Evolutionary conservation across 2,888 invertebrate genomes (phyloP), one percentile per base, ranked within the genome.

Genomic region (Cantharis rustica): DNA sequence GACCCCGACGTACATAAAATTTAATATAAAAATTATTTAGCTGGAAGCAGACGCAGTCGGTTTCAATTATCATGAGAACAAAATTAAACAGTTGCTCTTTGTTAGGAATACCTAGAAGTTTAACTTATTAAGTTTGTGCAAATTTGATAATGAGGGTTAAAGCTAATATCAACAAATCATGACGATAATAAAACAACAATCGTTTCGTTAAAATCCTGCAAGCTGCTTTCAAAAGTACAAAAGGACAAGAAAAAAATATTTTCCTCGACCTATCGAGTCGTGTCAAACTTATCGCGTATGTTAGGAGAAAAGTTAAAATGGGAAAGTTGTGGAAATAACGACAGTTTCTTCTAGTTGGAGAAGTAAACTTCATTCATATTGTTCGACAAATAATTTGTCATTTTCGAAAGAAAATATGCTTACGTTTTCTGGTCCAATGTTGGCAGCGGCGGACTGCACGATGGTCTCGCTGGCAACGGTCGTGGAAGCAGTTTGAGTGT

Each of bases 401-500:
- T 47, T 47, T 47, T 47, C n/a, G 47, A 47, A n/a, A 3, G 13
- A 17, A 61, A 61, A 20, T n/a, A 27, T 16, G 27, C 88, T 88
- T 84, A 88, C 88, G 82, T 87, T 88, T 73, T 88, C 88, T 63
- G 85, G 84, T 20, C 84, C 84, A 77, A 83, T 86, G 71, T 84
- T 84, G 2, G 47, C 47, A 10, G 86, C 84, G 27, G 86, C 82
- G 23, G 86, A 84, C 80, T 88, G 89, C 80, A 89, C 81, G 61
- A 87, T 82, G 16, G 89, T 90, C 87, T 92, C 92, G 79, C 93
- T 93, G 86, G 93, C 91, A 80, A 95, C 93, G 23, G 95, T 93
- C 69, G 95, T 95, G 71, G 96, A 95, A 82, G 95, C 95, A 11
- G 96, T 96, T 88, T 94, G 94, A 75, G 95, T 95, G 87, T 94